A percentile compares a stretch with the other conserved stretches of the same genome.
These are phyloP conservation scores for Actinernus sp. DNA, from an alignment of 92 coral and sea anemone genomes.

Conservation along the genomic window DNA sequence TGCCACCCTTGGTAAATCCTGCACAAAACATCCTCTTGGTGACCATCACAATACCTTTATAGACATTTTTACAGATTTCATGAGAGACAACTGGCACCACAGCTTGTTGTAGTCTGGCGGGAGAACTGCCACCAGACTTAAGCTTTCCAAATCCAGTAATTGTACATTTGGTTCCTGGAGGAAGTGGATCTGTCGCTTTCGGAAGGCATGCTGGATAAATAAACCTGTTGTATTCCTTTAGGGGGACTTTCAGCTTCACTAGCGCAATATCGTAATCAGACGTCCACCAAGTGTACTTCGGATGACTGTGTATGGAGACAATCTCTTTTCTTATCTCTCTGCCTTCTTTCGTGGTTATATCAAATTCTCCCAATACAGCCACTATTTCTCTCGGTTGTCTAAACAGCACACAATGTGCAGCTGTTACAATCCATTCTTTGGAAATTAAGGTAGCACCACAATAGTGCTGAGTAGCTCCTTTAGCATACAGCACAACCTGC, in stretches of 20 bases:
- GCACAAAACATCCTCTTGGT: constrained; percentile 65
- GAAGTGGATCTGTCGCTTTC: constrained; percentile 25
- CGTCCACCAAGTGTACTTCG: constrained; percentile 45
- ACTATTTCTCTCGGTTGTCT: constrained; percentile 37
- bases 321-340: constrained; percentile 48
- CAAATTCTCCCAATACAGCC: constrained; percentile 68
- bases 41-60: constrained; percentile 18
- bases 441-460: constrained; percentile 65
- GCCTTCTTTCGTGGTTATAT: constrained; percentile 47
- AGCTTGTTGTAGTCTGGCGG: constrained; percentile 57
- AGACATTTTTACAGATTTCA: constrained; percentile 39
- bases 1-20: constrained; percentile 52
- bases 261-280: constrained; percentile 65
- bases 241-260: constrained; percentile 37
- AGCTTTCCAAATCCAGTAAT: constrained; percentile 71
- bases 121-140: constrained; percentile 31
- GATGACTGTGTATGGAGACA: constrained; percentile 33
- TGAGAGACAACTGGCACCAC: constrained; percentile 57
- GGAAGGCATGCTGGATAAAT: constrained; percentile 68
- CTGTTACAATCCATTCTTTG: constrained; percentile 67
- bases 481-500: constrained; percentile 54
- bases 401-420: constrained; percentile 64
- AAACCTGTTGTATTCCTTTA: constrained; percentile 39
- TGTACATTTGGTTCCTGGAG: constrained; percentile 47
- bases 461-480: constrained; percentile 41